phyloP scores from a whole-genome alignment of 2,113 vertebrate genomes.

The Conger conger region DNA sequence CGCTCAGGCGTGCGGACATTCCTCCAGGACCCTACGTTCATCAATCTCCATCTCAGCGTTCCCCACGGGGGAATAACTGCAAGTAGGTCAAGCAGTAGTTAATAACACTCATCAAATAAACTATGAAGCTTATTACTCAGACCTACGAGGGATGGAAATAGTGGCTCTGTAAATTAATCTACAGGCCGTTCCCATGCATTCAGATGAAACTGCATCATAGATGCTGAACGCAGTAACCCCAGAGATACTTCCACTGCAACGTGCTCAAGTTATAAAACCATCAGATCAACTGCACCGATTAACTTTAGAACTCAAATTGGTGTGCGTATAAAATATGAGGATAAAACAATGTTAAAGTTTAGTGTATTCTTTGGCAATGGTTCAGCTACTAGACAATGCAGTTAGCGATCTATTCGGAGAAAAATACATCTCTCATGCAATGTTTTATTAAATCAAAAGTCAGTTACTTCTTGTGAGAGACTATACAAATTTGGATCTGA shows the following conservation, averaged over 20 bases:
- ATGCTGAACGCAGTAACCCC: not conserved
- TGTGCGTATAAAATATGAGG: not conserved
- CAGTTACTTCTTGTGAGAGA: too few relatives aligned
- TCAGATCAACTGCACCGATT: not conserved
- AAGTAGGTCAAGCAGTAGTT: not conserved
- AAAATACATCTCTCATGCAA: too few relatives aligned
- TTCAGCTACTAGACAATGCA: too few relatives aligned
- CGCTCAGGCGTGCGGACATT: not conserved
- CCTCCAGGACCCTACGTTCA: not conserved
- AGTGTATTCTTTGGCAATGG: too few relatives aligned
- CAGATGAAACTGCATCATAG: not conserved
- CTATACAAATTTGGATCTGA: too few relatives aligned
- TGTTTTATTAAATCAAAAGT: too few relatives aligned
- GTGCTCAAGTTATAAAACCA: not conserved
- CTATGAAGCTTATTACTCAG: not conserved
- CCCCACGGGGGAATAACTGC: not conserved
- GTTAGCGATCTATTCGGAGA: too few relatives aligned
- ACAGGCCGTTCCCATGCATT: not conserved
- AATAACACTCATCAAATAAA: conserved; percentile 5
- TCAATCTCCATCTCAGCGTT: not conserved
- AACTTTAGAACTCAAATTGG: too few relatives aligned
- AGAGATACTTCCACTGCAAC: not conserved
- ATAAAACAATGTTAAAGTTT: not conserved
- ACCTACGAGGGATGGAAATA: not conserved
- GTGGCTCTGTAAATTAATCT: not conserved